Evolutionary conservation across 2,888 invertebrate genomes (phyloP).

Genomic region (Andrena trimmerana): DNA sequence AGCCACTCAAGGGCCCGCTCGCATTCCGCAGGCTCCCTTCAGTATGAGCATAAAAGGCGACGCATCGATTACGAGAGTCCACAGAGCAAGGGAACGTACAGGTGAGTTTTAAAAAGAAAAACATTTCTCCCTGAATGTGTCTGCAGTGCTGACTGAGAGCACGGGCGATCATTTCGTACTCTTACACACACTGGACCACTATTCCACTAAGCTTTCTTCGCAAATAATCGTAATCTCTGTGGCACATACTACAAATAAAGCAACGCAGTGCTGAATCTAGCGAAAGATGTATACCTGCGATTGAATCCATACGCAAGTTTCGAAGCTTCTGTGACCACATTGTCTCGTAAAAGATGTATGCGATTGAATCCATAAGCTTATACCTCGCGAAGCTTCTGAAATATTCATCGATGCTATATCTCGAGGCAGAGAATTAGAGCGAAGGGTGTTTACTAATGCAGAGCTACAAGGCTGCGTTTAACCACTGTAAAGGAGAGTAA

Average conservation of each 20-base stretch:
- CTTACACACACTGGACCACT: neutral
- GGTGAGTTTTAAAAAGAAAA: slow-evolving; percentile 85
- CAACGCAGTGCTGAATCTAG: neutral
- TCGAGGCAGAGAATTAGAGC: neutral
- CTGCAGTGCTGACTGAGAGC: slow-evolving; percentile 29
- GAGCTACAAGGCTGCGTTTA: neutral
- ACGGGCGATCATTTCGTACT: neutral
- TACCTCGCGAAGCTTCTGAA: neutral
- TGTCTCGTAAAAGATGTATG: neutral
- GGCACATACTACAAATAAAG: neutral
- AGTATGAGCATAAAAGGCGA: slow-evolving; percentile 89
- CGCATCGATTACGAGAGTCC: slow-evolving; percentile 89
- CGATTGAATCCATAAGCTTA: slow-evolving; percentile 2
- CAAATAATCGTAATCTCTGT: neutral
- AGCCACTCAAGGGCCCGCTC: slow-evolving; percentile 87
- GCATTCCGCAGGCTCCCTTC: slow-evolving; percentile 85
- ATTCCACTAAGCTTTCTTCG: neutral
- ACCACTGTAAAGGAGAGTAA: slow-evolving; percentile 7
- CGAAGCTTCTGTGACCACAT: neutral
- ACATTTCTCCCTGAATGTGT: neutral
- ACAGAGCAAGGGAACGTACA: slow-evolving; percentile 87
- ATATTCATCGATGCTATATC: neutral
- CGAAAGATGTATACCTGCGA: neutral
- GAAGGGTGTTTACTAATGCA: neutral
- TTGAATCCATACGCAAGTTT: neutral